Evolutionary conservation across 2,888 invertebrate genomes (phyloP).

Genomic region (Drosophila niveifrons): DNA sequence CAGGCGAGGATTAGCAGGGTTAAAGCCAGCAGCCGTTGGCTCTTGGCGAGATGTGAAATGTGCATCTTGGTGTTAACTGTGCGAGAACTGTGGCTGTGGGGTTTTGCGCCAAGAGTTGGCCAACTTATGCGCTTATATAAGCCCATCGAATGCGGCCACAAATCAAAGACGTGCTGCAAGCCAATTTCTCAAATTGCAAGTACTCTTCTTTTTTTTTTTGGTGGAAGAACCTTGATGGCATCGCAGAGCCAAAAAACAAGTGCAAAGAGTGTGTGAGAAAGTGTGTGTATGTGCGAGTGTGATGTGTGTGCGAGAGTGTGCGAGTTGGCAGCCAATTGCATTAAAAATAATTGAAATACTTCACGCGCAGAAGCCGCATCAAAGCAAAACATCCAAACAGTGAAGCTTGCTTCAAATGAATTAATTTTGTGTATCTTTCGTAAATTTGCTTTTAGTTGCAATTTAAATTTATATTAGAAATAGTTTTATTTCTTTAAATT

Average conservation of each 20-base stretch:
- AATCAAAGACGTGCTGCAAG: constrained; percentile 61
- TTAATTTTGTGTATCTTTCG: too few species aligned
- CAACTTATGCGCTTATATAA: constrained; percentile 62
- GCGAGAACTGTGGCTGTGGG: constrained; percentile 10
- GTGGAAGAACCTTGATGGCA: constrained; percentile 62
- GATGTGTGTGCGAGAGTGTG: constrained; percentile 13
- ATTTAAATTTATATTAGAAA: too few species aligned
- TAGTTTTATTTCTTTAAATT: too few species aligned
- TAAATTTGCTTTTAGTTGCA: not conserved
- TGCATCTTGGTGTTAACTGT: constrained; percentile 40
- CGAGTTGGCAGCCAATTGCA: constrained; percentile 52
- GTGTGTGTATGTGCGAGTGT: constrained; percentile 7
- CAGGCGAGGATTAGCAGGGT: constrained; percentile 33
- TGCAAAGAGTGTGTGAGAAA: constrained; percentile 11
- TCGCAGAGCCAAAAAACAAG: constrained; percentile 21
- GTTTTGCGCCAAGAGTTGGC: constrained; percentile 31
- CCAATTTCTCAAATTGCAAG: constrained; percentile 54
- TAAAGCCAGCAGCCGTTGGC: constrained; percentile 32
- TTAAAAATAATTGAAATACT: constrained; percentile 65
- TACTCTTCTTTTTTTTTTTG: constrained; percentile 22
- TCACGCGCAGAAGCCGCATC: constrained; percentile 62
- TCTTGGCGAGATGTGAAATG: constrained; percentile 21
- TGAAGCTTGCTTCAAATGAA: not conserved
- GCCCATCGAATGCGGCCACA: constrained; percentile 36
- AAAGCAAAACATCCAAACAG: constrained; percentile 32